Evolutionary conservation across 2,888 invertebrate species (phyloP).

Genomic region (Ryuthela nishihirai): DNA sequence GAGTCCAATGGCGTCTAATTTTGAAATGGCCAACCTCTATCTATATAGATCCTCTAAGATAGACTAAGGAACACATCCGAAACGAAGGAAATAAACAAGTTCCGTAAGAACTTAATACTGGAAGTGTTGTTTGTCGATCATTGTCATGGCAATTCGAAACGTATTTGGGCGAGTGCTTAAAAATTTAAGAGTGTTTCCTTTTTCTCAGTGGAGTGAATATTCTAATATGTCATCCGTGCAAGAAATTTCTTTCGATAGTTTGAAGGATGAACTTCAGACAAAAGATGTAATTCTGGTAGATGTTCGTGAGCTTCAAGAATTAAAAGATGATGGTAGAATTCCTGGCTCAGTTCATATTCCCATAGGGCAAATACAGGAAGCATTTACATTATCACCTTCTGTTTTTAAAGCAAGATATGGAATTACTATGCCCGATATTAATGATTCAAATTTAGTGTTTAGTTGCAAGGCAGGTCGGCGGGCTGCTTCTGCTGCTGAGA

Average conservation of each 20-base stretch:
- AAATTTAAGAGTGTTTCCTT: too few species aligned
- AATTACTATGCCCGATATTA: constrained; percentile 5
- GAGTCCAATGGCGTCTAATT: too few species aligned
- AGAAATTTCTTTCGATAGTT: constrained; percentile 10
- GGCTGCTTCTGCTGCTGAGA: constrained; percentile 16
- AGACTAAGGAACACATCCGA: too few species aligned
- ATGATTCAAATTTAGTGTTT: constrained; percentile 3
- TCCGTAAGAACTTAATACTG: too few species aligned
- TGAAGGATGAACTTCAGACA: constrained; percentile 8
- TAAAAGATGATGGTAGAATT: constrained; percentile 34
- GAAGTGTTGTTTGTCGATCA: too few species aligned
- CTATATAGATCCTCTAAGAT: too few species aligned
- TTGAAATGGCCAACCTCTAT: too few species aligned
- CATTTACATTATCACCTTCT: constrained; percentile 12
- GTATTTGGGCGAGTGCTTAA: too few species aligned
- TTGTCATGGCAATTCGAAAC: too few species aligned
- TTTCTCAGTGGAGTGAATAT: too few species aligned
- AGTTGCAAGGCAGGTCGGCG: constrained; percentile 26
- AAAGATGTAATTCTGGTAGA: constrained; percentile 15
- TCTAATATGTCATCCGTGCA: too few species aligned
- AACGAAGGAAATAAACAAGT: too few species aligned
- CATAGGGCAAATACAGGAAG: constrained; percentile 16
- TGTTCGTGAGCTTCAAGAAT: constrained; percentile 31
- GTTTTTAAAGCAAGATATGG: constrained; percentile 18
- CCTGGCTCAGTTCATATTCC: constrained; percentile 34